Evolutionary conservation across 64 coral and sea anemone species (phyloP).

Genomic region (Hydrozoanthus tunicans): DNA sequence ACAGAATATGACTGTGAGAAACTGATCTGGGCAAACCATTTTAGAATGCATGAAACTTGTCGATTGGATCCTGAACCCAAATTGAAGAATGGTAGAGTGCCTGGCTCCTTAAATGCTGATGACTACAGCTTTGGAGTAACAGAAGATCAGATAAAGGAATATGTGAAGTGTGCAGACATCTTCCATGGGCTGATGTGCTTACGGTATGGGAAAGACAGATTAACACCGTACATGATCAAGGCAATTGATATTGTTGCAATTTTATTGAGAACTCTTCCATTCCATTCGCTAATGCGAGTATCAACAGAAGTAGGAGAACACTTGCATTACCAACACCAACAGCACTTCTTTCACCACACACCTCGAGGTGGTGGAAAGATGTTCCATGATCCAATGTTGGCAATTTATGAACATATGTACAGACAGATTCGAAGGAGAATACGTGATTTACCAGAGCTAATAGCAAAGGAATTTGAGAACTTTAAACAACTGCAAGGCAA

Average conservation of each 20-base stretch:
- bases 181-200: background rate
- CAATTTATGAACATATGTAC: conserved; percentile 42
- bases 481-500: too few species aligned
- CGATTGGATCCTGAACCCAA: conserved; percentile 14
- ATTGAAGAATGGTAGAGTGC: background rate
- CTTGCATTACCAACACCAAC: conserved; percentile 24
- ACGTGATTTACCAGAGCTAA: background rate
- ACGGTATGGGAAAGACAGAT: conserved; percentile 1
- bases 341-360: conserved; percentile 39
- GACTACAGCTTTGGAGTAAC: conserved; percentile 8
- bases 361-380: conserved; percentile 30
- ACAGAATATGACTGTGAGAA: conserved; percentile 56
- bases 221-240: conserved; percentile 1
- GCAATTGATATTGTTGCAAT: conserved; percentile 23
- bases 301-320: conserved; percentile 1
- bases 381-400: conserved; percentile 27
- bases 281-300: conserved; percentile 15
- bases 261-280: conserved; percentile 9
- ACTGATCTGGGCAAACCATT: conserved; percentile 23
- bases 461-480: too few species aligned
- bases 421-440: conserved; percentile 30
- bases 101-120: background rate
- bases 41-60: conserved; percentile 34
- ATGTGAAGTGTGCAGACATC: background rate
- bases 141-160: background rate